phyloP scores from a whole-genome alignment of 2,888 invertebrate genomes.

The Conus canariensis region DNA sequence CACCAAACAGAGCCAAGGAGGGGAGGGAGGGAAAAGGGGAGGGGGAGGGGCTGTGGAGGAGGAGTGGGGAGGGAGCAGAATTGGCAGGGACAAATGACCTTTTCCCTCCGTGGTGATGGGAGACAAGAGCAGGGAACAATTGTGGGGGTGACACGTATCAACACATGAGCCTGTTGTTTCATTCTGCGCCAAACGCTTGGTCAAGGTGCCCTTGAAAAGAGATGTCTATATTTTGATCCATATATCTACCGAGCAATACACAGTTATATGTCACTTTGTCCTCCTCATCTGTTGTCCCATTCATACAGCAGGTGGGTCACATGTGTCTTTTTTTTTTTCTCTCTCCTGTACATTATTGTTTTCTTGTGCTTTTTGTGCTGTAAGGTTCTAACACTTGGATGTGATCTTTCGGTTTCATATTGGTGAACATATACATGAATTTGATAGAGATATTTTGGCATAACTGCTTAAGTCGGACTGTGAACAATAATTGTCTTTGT shows the following conservation, averaged over 20 bases:
- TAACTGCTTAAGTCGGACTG: conserved; percentile 9
- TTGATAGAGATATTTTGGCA: conserved; percentile 12
- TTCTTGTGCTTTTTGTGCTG: not conserved
- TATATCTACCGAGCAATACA: conserved; percentile 40
- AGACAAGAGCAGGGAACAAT: not conserved
- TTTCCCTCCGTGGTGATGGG: not conserved
- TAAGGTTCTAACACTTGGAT: not conserved
- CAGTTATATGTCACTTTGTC: not conserved
- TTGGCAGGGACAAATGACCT: not conserved
- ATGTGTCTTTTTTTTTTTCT: not conserved
- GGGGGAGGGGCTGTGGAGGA: not conserved
- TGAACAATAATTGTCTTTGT: conserved; percentile 13
- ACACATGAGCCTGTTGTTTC: not conserved
- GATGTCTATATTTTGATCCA: conserved; percentile 35
- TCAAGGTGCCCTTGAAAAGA: not conserved
- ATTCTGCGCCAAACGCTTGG: not conserved
- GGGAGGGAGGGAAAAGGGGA: not conserved
- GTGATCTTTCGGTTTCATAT: not conserved
- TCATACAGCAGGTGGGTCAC: not conserved
- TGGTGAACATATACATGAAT: not conserved
- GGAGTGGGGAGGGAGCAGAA: not conserved
- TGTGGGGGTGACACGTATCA: not conserved
- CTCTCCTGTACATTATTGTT: not conserved
- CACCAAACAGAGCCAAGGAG: not conserved
- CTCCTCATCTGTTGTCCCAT: not conserved